A percentile compares a stretch with the other conserved stretches of the same genome.
phyloP scores from a whole-genome alignment of 2,888 invertebrate species.

The Notocelia uddmanniana region DNA sequence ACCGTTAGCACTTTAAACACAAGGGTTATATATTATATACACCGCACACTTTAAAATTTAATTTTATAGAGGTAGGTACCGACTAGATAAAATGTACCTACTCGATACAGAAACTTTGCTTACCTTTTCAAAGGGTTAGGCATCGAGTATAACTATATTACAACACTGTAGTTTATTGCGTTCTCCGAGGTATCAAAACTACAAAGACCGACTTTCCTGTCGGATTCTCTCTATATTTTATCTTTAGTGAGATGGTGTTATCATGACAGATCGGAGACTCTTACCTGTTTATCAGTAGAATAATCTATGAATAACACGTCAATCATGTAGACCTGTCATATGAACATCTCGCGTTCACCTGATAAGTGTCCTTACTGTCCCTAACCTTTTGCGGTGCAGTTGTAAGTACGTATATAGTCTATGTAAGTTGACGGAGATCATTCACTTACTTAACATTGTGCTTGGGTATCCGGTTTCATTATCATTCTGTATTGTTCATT shows the following conservation, averaged over 20 bases:
- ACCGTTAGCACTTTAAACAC: too few relatives aligned
- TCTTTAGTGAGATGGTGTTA: slow-evolving; percentile 60
- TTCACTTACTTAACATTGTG: background rate
- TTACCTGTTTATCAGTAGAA: slow-evolving; percentile 58
- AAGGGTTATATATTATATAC: too few relatives aligned
- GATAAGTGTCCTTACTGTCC: slow-evolving; percentile 23
- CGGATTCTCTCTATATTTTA: slow-evolving; percentile 49
- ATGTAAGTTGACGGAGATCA: background rate
- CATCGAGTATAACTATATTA: slow-evolving; percentile 56
- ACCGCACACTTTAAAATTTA: too few relatives aligned
- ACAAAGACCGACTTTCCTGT: slow-evolving; percentile 42
- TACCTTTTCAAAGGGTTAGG: slow-evolving; percentile 72
- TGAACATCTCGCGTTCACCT: slow-evolving; percentile 49
- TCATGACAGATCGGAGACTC: slow-evolving; percentile 77
- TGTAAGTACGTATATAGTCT: background rate
- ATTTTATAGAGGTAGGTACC: too few relatives aligned
- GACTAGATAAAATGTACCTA: too few relatives aligned
- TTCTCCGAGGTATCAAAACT: slow-evolving; percentile 29
- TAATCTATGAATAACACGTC: slow-evolving; percentile 76
- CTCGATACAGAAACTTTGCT: slow-evolving; percentile 15
- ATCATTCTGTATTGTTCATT: background rate
- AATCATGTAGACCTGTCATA: slow-evolving; percentile 64
- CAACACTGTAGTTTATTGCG: slow-evolving; percentile 41
- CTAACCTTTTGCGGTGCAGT: slow-evolving; percentile 2
- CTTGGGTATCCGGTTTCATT: background rate